Percentiles rank a stretch among this genome's conserved stretches.
These are phyloP conservation scores for Mycalesis mineus DNA, from an alignment of 2,888 invertebrate species.

Conservation along the genomic window DNA sequence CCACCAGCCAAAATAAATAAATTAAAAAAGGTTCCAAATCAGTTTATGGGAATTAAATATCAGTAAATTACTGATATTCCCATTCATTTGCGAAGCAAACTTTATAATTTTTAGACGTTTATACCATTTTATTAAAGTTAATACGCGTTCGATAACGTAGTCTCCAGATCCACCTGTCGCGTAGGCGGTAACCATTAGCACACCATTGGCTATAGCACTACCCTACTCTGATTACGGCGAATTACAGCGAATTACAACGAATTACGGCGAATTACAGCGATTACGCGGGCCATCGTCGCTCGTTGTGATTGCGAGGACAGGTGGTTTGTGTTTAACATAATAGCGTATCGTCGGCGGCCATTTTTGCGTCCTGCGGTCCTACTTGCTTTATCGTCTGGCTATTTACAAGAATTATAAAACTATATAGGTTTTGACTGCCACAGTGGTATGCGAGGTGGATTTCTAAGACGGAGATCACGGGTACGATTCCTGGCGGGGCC, in stretches of 20 bases:
- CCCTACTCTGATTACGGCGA: constrained; percentile 33
- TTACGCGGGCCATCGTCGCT: constrained; percentile 35
- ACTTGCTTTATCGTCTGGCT: not conserved
- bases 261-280: constrained; percentile 36
- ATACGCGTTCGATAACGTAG: constrained; percentile 3
- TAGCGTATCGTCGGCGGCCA: constrained; percentile 6
- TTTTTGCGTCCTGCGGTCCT: constrained; percentile 8
- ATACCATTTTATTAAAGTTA: not conserved
- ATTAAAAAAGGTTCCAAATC: too few relatives aligned
- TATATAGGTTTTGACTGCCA: too few relatives aligned
- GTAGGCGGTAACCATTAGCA: constrained; percentile 35
- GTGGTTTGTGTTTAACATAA: constrained; percentile 23
- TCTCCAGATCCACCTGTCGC: constrained; percentile 23
- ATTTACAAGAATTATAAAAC: too few relatives aligned
- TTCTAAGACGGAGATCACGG: too few relatives aligned
- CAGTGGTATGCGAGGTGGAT: too few relatives aligned
- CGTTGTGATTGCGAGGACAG: constrained; percentile 22
- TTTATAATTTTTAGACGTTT: too few relatives aligned
- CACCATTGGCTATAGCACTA: constrained; percentile 34
- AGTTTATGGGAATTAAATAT: too few relatives aligned
- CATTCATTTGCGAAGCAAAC: too few relatives aligned
- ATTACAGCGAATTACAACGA: constrained; percentile 18
- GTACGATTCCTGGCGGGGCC: too few relatives aligned
- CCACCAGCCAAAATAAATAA: too few relatives aligned
- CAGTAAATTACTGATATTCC: too few relatives aligned